phyloP scores from a whole-genome alignment of 1,140 invertebrate genomes.

The Gerris buenoi region DNA sequence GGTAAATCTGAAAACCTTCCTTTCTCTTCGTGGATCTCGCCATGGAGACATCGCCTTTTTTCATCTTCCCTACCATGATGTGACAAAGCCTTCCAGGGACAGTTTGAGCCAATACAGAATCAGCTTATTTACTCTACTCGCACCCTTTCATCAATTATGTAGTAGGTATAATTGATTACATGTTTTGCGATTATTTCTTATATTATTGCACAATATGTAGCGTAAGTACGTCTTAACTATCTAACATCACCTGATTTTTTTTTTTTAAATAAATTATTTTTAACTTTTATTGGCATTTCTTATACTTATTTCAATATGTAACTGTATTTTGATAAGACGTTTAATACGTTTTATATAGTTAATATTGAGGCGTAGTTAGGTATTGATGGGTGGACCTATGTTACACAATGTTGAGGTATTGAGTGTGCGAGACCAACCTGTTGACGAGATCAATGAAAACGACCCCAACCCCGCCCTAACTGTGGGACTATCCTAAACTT shows the following conservation, averaged over 20 bases:
- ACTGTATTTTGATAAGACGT: too few relatives aligned
- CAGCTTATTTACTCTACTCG: not conserved
- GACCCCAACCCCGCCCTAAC: too few relatives aligned
- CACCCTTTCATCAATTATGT: not conserved
- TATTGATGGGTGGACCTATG: too few relatives aligned
- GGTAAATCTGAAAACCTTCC: not conserved
- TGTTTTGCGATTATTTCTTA: not conserved
- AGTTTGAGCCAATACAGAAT: not conserved
- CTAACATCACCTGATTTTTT: not conserved
- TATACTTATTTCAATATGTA: too few relatives aligned
- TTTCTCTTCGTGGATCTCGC: not conserved
- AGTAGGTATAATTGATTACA: not conserved
- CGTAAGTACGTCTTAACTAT: not conserved
- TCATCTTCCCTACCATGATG: not conserved
- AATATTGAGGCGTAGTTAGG: too few relatives aligned
- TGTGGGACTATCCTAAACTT: too few relatives aligned
- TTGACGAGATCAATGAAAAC: too few relatives aligned
- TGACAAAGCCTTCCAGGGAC: not conserved
- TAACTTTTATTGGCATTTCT: too few relatives aligned
- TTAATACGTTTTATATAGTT: too few relatives aligned
- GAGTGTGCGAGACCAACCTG: too few relatives aligned
- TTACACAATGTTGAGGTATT: too few relatives aligned
- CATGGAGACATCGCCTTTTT: not conserved
- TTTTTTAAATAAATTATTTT: not conserved
- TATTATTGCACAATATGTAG: not conserved